Evolutionary conservation across 2,888 invertebrate genomes (phyloP), one percentile per base, ranked within the genome.

Genomic region (Cyaniris semiargus): DNA sequence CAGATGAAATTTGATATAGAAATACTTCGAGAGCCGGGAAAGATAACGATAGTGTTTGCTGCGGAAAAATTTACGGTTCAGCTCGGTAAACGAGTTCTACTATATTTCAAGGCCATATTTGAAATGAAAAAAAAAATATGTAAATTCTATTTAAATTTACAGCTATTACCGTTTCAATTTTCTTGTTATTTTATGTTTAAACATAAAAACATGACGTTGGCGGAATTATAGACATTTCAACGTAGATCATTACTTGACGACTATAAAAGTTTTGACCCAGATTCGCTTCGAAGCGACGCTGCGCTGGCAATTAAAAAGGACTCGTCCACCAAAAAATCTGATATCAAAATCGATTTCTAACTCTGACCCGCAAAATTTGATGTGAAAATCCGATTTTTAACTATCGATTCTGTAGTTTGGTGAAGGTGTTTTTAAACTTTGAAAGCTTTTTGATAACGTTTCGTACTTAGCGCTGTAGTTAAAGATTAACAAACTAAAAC

Each of bases 261-360:
- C 27, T 23, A 66, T 66, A 31, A 66, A 60, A 66, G 66, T 15
- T 31, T 13, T 66, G 66, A 27, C 66, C 66, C 23, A 66, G 27
- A 66, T 66, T 27, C 27, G 27, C 27, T 66, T 27, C 15, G 27
- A 66, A 27, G 27, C 66, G 66, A 27, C 18, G 15, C 15, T 13
- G 44, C 18, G 15, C 15, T 13, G 44, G 44, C 66, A 66, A 66
- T 66, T 66, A 66, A 66, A 66, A 66, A 27, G 27, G 66, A 66
- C 23, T 66, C 66, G 66, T 13, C 27, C 27, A 66, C 66, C 5
- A 27, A 66, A 66, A 66, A 66, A 66, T 60, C 66, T 66, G 27
- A 27, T 27, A 66, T 31, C 27, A 27, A 66, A 66, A 66, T 27
- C 13, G 66, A 27, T 60, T 58, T 66, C 15, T 27, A 66, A 66